These are phyloP conservation scores for Neuroterus valhalla DNA, from an alignment of 1,140 invertebrate species.

Conservation along the genomic window DNA sequence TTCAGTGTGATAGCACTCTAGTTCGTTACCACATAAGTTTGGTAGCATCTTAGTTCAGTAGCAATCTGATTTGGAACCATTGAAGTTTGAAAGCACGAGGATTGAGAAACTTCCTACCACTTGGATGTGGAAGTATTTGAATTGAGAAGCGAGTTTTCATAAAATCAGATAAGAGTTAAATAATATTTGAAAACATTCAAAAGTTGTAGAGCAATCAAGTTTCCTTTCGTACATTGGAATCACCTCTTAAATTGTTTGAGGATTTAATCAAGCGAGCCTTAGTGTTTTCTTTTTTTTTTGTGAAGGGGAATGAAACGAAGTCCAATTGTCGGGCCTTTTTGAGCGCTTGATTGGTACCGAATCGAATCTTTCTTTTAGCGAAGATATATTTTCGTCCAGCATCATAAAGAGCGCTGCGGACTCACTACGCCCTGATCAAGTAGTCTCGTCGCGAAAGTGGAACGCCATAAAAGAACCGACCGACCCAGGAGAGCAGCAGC, in stretches of 20 bases:
- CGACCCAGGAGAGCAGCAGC: constrained; percentile 45
- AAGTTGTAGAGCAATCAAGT: too few relatives aligned
- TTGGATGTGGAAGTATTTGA: too few relatives aligned
- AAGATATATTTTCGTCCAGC: constrained; percentile 32
- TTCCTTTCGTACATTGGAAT: too few relatives aligned
- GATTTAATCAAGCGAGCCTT: background rate
- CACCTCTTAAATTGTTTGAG: background rate
- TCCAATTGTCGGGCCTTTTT: background rate
- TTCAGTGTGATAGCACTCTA: too few relatives aligned
- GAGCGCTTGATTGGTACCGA: constrained; percentile 7
- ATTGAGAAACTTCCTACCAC: too few relatives aligned
- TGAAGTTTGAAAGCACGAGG: too few relatives aligned
- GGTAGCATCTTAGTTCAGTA: too few relatives aligned
- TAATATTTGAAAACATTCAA: too few relatives aligned
- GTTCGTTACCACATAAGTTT: too few relatives aligned
- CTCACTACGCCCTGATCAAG: constrained; percentile 70
- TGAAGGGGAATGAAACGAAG: background rate
- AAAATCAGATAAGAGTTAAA: too few relatives aligned
- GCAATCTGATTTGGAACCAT: too few relatives aligned
- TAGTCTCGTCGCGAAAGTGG: constrained; percentile 73
- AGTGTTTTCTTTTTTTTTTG: background rate
- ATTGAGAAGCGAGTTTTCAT: too few relatives aligned
- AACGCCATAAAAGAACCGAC: constrained; percentile 73
- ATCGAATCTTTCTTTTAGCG: constrained; percentile 8
- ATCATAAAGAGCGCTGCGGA: constrained; percentile 33